Percentiles rank a stretch among this genome's conserved stretches.
phyloP scores from a whole-genome alignment of 2,888 invertebrate genomes.

The Metacarcinus magister region DNA sequence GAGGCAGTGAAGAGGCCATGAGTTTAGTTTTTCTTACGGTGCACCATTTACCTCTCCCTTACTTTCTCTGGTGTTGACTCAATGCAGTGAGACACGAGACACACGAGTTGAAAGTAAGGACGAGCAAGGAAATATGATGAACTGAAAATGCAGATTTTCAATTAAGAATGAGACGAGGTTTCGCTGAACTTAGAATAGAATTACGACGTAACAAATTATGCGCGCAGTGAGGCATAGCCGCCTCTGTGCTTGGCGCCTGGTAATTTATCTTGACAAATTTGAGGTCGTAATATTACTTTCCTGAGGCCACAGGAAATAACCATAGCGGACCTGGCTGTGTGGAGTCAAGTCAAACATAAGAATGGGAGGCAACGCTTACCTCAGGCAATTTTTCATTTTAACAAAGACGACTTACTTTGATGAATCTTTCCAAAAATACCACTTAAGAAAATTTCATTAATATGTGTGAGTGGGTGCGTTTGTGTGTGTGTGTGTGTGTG shows the following conservation, averaged over 20 bases:
- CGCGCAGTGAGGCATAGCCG: neutral
- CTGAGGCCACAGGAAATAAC: neutral
- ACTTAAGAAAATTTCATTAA: neutral
- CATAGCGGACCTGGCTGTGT: neutral
- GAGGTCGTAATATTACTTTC: neutral
- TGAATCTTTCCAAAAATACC: neutral
- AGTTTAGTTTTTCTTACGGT: neutral
- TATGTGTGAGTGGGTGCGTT: too few relatives aligned
- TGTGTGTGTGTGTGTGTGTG: too few relatives aligned
- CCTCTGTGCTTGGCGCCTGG: neutral
- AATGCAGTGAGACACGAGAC: neutral
- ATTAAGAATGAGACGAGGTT: conserved; percentile 3
- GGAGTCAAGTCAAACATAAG: neutral
- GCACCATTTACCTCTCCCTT: neutral
- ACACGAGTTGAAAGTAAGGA: neutral
- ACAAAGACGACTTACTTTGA: neutral
- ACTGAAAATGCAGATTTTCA: neutral
- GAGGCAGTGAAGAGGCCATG: neutral
- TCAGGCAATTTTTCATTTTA: neutral
- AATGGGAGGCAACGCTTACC: neutral
- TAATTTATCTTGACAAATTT: conserved; percentile 18
- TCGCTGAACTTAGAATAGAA: neutral
- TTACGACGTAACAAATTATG: neutral
- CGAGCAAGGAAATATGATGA: neutral
- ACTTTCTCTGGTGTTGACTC: neutral